These are phyloP conservation scores for Phainopepla nitens DNA, from an alignment of 2,113 vertebrate genomes.

Conservation along the genomic window DNA sequence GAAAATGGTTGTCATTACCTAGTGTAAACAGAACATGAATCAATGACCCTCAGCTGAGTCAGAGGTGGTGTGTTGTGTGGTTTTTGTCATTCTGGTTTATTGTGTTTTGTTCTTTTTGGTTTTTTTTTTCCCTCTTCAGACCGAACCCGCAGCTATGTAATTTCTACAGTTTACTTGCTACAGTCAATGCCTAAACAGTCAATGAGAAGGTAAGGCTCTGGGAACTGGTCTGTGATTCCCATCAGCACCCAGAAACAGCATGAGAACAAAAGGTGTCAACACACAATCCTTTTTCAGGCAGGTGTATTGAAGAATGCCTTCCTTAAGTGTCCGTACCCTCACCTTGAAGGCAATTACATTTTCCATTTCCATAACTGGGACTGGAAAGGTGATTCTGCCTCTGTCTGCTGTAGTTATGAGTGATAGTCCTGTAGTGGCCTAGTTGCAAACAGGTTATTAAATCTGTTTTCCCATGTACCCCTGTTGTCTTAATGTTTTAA, in stretches of 20 bases:
- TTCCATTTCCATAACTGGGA: not conserved
- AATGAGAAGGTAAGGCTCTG: accelerated
- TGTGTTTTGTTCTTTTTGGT: not conserved
- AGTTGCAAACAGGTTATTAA: not conserved
- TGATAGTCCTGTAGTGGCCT: not conserved
- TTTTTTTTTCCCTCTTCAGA: not conserved
- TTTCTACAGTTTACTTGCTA: not conserved
- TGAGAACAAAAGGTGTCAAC: not conserved
- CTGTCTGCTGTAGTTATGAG: accelerated
- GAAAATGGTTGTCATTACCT: not conserved
- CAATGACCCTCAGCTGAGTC: not conserved
- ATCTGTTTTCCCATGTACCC: not conserved
- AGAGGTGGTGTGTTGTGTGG: not conserved
- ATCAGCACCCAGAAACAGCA: not conserved
- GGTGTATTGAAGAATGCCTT: not conserved
- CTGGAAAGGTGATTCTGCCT: not conserved
- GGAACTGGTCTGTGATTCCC: not conserved
- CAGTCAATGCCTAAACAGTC: not conserved
- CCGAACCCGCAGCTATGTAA: not conserved
- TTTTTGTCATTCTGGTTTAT: not conserved
- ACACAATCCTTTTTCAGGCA: not conserved
- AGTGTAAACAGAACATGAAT: not conserved
- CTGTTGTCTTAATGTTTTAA: not conserved
- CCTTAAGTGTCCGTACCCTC: not conserved
- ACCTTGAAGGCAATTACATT: not conserved